Base-by-base conservation (phyloP, 1,140 invertebrate genomes). In the Oscheius sp. region DNA sequence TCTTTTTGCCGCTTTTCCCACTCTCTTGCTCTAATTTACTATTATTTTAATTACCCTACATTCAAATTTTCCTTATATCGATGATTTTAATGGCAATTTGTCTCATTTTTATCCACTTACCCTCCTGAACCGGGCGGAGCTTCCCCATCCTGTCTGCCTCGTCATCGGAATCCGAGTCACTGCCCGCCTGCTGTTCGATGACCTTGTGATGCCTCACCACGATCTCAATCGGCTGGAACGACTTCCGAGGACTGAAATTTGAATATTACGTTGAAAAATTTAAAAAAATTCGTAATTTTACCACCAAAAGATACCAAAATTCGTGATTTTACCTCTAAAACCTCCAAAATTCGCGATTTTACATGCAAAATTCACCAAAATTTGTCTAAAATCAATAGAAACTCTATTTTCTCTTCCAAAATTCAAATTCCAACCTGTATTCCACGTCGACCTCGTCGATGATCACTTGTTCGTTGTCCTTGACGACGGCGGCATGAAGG, bases 381-480 rank as follows among this genome's bases (percentile, higher is more conserved):
- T 42, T 42, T 42, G n/a, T 42, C 7, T 42, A n/a, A 42, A 42
- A 42, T n/a, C 38, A 42, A 42, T n/a, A 42, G 38, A 42, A 42
- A 42, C 7, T 42, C 38, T 7, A 42, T n/a, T 7, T 42, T 42
- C n/a, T 7, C 38, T 42, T 10, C 7, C 38, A 42, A 42, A n/a
- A 42, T 59, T 1, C 7, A 10, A n/a, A 42, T n/a, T 42, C 38
- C 7, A 32, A 63, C 61, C 61, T 32, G 31, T 63, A 63, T 38
- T 70, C 68, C 15, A 70, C 69, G 58, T 71, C 69, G 23, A 71
- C 69, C 58, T 71, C 52, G 58, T 71, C 69, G 46, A 71, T 38
- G 20, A 71, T 64, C 32, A 71, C 59, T 26, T 71, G 58, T 35
- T 71, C 38, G 52, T 71, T 64, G 3, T 71, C 69, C 26, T 26